Conservation (phyloP, 2,888 invertebrate genomes). For the Anthoptus insignis region DNA sequence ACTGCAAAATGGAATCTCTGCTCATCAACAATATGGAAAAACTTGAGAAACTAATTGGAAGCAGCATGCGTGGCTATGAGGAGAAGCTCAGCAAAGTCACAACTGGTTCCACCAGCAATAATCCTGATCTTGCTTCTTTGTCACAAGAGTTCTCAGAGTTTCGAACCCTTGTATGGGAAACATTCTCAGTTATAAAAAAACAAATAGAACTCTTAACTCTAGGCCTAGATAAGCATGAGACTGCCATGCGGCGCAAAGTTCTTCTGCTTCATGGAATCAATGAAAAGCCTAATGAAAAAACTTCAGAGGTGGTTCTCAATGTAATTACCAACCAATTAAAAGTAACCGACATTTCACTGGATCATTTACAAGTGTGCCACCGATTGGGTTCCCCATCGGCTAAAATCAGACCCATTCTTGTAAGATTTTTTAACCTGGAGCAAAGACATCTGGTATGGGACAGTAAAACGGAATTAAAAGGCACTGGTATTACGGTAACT, state of each 20-base stretch:
- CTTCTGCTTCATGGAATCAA: neutral
- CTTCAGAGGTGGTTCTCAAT: neutral
- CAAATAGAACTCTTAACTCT: neutral
- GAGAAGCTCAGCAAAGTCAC: neutral
- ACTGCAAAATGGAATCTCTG: neutral
- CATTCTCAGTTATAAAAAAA: neutral
- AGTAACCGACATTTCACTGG: neutral
- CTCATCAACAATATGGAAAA: neutral
- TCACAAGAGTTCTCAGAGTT: neutral
- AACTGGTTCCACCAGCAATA: neutral
- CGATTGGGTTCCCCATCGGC: neutral
- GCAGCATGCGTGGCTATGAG: neutral
- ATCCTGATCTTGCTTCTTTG: neutral
- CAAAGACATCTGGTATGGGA: neutral
- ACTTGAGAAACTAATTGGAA: neutral
- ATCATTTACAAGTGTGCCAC: neutral
- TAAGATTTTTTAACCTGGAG: neutral
- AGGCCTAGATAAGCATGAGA: conserved; percentile 3
- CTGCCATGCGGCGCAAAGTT: neutral
- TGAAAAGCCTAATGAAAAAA: neutral
- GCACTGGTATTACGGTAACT: neutral
- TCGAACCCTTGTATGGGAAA: neutral
- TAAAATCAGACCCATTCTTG: neutral
- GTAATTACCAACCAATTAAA: neutral
- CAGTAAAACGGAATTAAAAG: neutral